These are phyloP conservation scores for Phymatocera aterrima DNA, from an alignment of 2,888 invertebrate genomes.

Conservation along the genomic window DNA sequence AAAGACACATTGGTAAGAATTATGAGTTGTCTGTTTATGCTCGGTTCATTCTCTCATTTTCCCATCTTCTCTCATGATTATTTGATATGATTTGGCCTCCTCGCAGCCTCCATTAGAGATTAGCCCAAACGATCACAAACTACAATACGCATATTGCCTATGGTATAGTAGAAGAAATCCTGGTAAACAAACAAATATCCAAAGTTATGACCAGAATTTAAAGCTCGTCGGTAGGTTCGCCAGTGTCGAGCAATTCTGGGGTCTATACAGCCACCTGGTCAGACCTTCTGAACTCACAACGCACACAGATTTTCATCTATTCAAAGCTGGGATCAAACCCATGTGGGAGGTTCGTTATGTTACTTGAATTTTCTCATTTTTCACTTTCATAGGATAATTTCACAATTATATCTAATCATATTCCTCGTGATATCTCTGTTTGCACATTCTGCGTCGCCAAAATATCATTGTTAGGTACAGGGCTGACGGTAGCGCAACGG, in stretches of 20 bases:
- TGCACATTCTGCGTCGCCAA: no score
- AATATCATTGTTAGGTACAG: no score
- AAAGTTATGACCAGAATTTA: conserved; percentile 86
- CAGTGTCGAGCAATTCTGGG: conserved; percentile 99
- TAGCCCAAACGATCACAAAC: conserved; percentile 90
- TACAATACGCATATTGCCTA: conserved; percentile 95
- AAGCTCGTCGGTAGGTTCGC: conserved; percentile 92
- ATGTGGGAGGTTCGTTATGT: conserved; percentile 92
- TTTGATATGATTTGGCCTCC: conserved; percentile 60
- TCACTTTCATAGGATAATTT: not conserved
- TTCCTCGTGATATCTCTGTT: no score
- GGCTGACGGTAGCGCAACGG: no score
- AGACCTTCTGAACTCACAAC: conserved; percentile 93
- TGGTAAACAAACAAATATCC: conserved; percentile 78
- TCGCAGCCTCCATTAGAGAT: conserved; percentile 82
- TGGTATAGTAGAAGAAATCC: conserved; percentile 86
- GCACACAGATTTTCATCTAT: conserved; percentile 96
- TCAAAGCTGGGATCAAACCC: conserved; percentile 98
- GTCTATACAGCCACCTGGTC: conserved; percentile 92
- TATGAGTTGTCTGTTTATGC: not conserved
- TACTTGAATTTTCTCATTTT: not conserved
- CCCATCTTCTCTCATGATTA: not conserved
- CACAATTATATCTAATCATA: no score
- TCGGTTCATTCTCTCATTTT: conserved; percentile 7
- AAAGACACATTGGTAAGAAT: conserved; percentile 69